Evolutionary conservation across 2,113 vertebrate species (phyloP), one percentile per base, ranked within the genome.

Genomic region (Piaya cayana): DNA sequence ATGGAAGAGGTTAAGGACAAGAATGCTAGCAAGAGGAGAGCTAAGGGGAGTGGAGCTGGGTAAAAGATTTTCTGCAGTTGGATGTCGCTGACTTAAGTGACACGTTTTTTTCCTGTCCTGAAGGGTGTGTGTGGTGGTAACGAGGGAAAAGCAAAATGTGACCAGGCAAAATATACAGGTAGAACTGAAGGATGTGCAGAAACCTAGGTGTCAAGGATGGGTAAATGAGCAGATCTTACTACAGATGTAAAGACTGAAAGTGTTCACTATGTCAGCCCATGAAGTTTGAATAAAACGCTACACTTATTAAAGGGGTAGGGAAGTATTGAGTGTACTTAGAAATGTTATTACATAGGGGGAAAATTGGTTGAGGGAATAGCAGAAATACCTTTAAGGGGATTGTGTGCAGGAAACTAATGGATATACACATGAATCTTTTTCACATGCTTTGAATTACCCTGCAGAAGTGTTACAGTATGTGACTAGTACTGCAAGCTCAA

Each of bases 261-360:
- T 32, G 4, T 52, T n/a, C 5, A 30, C 26, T 22, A 9, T 47
- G 47, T 18, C 12, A 50, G 19, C 56, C 26, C n/a, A 5, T 75
- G 72, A 43, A 56, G 65, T 92, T 11, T 45, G 16, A 79, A 56
- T 52, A 62, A 65, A 81, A 70, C 16, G 29, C 29, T 75, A 4
- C 3, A 2, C 7, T 74, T 6, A 11, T 13, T 80, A 64, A 78
- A 34, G 36, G 25, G n/a, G 39, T 25, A 42, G 76, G 25, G 62
- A 67, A 80, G 34, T 62, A 37, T 0, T 4, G 5, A 10, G 11
- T 65, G 23, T 1, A 1, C 25, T 88, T 82, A 36, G 0, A 1
- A 50, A 60, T 69, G 15, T 74, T 86, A 10, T 55, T 78, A 22
- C 8, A 18, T 55, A 55, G 45, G 47, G 12, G 8, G 64, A 36